A percentile compares a stretch with the other conserved stretches of the same genome.
Evolutionary conservation across 1,140 invertebrate genomes (phyloP).

Genomic region (Muscidifurax raptorellus): DNA sequence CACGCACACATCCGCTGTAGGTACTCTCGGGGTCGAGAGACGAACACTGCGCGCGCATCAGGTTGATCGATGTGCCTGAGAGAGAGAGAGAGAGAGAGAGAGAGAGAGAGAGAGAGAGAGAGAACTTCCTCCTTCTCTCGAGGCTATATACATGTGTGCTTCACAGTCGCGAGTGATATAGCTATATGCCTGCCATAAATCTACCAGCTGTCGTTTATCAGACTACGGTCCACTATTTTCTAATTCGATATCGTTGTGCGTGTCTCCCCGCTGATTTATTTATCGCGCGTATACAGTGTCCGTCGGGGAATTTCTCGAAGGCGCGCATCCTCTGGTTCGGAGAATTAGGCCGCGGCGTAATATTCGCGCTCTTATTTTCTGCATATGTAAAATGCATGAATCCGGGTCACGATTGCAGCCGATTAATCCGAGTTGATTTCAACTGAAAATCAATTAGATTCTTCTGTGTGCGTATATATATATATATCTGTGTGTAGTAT

Average conservation of each 20-base stretch:
- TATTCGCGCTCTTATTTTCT: not conserved
- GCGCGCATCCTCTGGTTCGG: not conserved
- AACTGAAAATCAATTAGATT: not conserved
- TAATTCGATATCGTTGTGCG: constrained; percentile 21
- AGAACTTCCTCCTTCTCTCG: too few species aligned
- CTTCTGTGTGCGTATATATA: not conserved
- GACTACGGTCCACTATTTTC: constrained; percentile 22
- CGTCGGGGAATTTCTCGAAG: not conserved
- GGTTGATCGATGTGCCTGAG: too few species aligned
- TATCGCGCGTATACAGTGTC: too few species aligned
- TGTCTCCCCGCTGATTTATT: not conserved
- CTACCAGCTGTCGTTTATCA: constrained; percentile 37
- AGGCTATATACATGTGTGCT: constrained; percentile 5
- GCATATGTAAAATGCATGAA: not conserved
- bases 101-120: too few species aligned
- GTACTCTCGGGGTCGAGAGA: too few species aligned
- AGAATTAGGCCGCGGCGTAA: too few species aligned
- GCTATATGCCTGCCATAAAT: constrained; percentile 21
- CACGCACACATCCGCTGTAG: too few species aligned
- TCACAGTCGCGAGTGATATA: constrained; percentile 8
- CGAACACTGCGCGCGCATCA: too few species aligned
- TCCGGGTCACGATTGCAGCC: not conserved
- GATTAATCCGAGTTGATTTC: not conserved
- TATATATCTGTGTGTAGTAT: too few species aligned
- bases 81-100: too few species aligned